Conservation (phyloP, 2,113 vertebrate species). For the Argyrosomus japonicus region DNA sequence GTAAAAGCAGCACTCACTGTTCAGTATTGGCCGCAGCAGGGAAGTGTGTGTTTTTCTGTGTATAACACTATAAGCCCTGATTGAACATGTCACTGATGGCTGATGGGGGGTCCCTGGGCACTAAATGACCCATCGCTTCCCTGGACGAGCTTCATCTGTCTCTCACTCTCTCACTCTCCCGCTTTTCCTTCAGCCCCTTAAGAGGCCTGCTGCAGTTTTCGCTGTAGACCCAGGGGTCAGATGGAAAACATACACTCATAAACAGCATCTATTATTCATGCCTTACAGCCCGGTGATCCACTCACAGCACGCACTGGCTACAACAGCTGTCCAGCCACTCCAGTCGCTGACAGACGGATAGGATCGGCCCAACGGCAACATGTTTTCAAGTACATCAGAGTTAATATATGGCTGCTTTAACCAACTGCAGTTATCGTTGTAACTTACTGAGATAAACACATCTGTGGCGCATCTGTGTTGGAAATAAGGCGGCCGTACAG, state of each 20-base stretch:
- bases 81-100: constrained; percentile 85
- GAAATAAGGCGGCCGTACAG: constrained; percentile 16
- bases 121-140: constrained; percentile 75
- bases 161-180: constrained; percentile 47
- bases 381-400: constrained; percentile 32
- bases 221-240: constrained; percentile 87
- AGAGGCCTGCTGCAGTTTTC: constrained; percentile 80
- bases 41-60: constrained; percentile 54
- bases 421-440: constrained; percentile 37
- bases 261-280: constrained; percentile 90
- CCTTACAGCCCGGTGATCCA: constrained; percentile 76
- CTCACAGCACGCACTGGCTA: constrained; percentile 75
- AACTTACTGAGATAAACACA: constrained; percentile 69
- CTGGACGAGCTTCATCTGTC: constrained; percentile 78
- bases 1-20: constrained; percentile 47
- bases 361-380: constrained; percentile 30
- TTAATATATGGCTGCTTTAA: constrained; percentile 56
- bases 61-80: constrained; percentile 72
- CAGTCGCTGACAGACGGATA: constrained; percentile 52
- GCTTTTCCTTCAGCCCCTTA: constrained; percentile 70
- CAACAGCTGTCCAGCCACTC: constrained; percentile 81
- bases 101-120: constrained; percentile 79
- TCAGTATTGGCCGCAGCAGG: constrained; percentile 26
- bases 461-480: constrained; percentile 71
- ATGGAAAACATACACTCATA: constrained; percentile 89